phyloP scores from a whole-genome alignment of 1,140 invertebrate species.

The Danaus melanippus region DNA sequence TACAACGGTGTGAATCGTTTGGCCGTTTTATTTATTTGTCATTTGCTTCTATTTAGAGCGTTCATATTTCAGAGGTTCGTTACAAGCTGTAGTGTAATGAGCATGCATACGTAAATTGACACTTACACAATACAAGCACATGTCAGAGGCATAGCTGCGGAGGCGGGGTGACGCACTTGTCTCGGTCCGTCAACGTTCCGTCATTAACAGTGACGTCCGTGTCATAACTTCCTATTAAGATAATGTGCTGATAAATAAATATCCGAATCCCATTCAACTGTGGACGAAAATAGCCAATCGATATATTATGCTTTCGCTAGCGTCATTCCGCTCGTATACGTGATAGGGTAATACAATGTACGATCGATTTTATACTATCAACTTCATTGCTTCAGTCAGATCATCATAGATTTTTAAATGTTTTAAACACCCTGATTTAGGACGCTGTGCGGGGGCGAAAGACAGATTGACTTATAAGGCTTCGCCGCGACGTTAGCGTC shows the following conservation, averaged over 20 bases:
- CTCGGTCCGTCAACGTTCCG: constrained; percentile 23
- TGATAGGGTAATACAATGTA: constrained; percentile 3
- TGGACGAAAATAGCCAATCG: constrained; percentile 28
- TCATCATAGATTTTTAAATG: neutral
- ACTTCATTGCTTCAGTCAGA: neutral
- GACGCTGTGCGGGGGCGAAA: constrained; percentile 51
- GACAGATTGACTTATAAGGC: constrained; percentile 61
- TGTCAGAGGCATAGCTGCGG: constrained; percentile 22
- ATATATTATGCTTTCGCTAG: constrained; percentile 31
- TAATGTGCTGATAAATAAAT: constrained; percentile 47
- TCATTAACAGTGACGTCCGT: constrained; percentile 40
- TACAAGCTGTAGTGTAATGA: constrained; percentile 19
- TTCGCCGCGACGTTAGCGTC: constrained; percentile 44
- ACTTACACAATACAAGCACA: constrained; percentile 19
- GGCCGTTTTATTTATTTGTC: constrained; percentile 10
- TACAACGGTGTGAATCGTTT: constrained; percentile 10
- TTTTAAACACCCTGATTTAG: constrained; percentile 26
- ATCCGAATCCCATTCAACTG: constrained; percentile 17
- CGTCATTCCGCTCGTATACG: constrained; percentile 21
- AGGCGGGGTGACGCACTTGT: constrained; percentile 25
- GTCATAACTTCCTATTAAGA: constrained; percentile 50
- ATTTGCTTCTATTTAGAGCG: constrained; percentile 19
- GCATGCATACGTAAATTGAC: constrained; percentile 24
- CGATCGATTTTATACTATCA: too few relatives aligned
- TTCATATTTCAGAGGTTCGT: constrained; percentile 14